Base-by-base conservation (phyloP, 2,113 vertebrate species). In the Psephotus haematonotus region DNA sequence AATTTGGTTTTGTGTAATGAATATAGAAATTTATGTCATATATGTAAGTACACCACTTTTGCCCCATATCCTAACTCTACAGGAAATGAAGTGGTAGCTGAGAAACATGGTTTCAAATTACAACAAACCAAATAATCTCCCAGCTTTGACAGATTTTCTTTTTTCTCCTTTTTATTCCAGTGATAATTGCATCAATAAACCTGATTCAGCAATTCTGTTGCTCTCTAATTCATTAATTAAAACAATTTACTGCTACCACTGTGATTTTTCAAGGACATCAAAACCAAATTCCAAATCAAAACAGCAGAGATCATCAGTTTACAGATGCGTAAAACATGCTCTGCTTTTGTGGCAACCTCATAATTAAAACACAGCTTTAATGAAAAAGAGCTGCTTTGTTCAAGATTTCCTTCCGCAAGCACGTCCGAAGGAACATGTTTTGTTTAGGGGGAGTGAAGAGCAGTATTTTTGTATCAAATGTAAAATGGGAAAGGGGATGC, bases 141-240 rank as follows among this genome's bases (percentile, higher is more conserved):
- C 18, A 93, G 28, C 31, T 90, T 55, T 95, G 92, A 78, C 49
- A 96, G 63, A 89, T 41, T 50, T 81, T 95, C 92, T 92, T 88
- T 77, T 41, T 1, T 24, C 57, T 92, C 25, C 57, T 93, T 97
- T 95, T 96, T 98, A 84, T 90, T 96, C 88, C 80, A 96, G 79
- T 95, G 93, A 97, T 97, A 98, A 97, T 98, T 97, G 95, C 4
- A 46, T 95, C 76, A 53, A 97, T 97, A 98, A 97, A 84, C 70
- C 96, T 97, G 96, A 98, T 72, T 98, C 97, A 98, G 97, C 97
- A 94, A 71, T 95, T 88, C 87, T 46, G 13, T 64, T 90, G 64
- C 87, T 85, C 59, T 96, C 93, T 82, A 96, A 97, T 97, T 97
- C 76, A 97, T 97, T 98, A 98, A 98, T 98, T 98, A 98, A 98